Conservation (phyloP, 2,113 vertebrate species). For the Epinephelus lanceolatus region DNA sequence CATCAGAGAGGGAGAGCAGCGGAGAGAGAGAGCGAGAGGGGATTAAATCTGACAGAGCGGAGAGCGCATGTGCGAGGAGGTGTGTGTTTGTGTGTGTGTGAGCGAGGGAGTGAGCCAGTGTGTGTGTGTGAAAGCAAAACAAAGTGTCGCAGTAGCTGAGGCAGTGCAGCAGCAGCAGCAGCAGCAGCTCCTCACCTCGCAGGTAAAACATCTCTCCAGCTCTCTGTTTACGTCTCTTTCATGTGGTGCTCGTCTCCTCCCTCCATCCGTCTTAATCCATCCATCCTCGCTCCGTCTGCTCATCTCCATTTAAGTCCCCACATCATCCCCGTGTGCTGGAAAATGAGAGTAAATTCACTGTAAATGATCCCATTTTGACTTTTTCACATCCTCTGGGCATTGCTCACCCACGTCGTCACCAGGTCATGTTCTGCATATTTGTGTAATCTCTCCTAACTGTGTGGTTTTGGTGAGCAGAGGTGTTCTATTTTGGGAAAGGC, state of each 20-base stretch:
- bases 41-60: slow-evolving; percentile 57
- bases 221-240: slow-evolving; percentile 17
- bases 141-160: slow-evolving; percentile 83
- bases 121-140: slow-evolving; percentile 78
- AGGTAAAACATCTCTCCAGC: slow-evolving; percentile 66
- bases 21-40: slow-evolving; percentile 21
- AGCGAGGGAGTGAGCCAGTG: slow-evolving; percentile 22
- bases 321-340: neutral
- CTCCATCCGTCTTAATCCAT: slow-evolving; percentile 1
- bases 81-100: slow-evolving; percentile 69
- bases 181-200: slow-evolving; percentile 61
- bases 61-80: slow-evolving; percentile 77
- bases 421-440: slow-evolving; percentile 3
- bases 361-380: neutral
- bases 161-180: slow-evolving; percentile 73
- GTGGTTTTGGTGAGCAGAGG: slow-evolving; percentile 15
- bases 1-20: slow-evolving; percentile 41
- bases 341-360: neutral
- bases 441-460: neutral
- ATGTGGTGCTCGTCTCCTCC: neutral
- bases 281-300: neutral
- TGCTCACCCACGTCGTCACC: neutral
- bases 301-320: slow-evolving; percentile 3
- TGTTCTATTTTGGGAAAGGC: slow-evolving; percentile 55
- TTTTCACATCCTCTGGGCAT: neutral